These are phyloP conservation scores for Cyanistes caeruleus DNA, from an alignment of 2,113 vertebrate genomes.

Conservation along the genomic window DNA sequence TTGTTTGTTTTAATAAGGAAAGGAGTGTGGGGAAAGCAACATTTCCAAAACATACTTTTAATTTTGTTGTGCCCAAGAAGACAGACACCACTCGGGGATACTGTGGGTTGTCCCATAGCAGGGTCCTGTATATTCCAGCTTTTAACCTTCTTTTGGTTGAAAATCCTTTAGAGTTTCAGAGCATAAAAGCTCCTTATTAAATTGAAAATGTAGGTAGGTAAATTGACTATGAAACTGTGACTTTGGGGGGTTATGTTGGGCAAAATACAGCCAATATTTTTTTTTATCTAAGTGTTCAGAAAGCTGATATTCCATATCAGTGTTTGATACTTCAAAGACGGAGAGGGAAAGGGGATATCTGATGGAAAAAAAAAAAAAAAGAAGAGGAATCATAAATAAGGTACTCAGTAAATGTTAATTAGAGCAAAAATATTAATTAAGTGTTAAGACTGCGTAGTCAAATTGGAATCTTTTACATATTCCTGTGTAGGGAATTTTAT, in stretches of 20 bases:
- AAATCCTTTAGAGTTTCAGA: not conserved
- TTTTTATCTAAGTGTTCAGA: not conserved
- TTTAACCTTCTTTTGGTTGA: not conserved
- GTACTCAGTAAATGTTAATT: slow-evolving; percentile 34
- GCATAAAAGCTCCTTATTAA: not conserved
- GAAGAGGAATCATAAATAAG: not conserved
- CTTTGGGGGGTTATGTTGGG: not conserved
- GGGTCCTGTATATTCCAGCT: not conserved
- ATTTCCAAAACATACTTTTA: not conserved
- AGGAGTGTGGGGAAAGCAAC: not conserved
- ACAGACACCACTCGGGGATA: not conserved
- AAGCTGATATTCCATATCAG: not conserved
- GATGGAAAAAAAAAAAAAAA: not conserved
- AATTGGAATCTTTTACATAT: slow-evolving; percentile 34
- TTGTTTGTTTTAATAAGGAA: not conserved
- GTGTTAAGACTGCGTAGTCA: not conserved
- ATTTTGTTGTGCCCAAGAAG: not conserved
- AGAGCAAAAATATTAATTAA: slow-evolving; percentile 59
- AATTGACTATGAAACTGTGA: not conserved
- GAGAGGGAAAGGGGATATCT: not conserved
- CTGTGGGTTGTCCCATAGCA: not conserved
- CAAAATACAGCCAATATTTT: not conserved
- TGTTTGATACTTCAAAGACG: not conserved
- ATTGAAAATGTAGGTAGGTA: not conserved
- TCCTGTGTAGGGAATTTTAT: slow-evolving; percentile 52